These are phyloP conservation scores for rat (Rattus norvegicus) DNA, from an alignment of 2,113 vertebrate genomes.

Conservation along the genomic window DNA sequence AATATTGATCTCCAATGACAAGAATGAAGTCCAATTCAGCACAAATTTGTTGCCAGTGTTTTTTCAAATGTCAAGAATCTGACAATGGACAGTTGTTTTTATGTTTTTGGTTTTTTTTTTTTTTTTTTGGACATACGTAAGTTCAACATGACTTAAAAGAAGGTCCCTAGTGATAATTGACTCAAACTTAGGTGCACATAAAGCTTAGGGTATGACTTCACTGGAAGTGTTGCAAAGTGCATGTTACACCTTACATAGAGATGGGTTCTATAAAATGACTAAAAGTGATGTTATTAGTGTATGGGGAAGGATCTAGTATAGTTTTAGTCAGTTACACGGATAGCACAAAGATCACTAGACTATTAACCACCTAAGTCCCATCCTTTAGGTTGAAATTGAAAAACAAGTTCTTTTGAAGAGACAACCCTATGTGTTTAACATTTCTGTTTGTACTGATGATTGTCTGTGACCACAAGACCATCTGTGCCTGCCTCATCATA, in stretches of 20 bases:
- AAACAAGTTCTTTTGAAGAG: not conserved
- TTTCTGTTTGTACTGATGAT: not conserved
- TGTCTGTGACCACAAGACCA: not conserved
- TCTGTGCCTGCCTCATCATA: not conserved
- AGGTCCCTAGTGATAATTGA: not conserved
- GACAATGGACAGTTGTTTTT: too few species aligned
- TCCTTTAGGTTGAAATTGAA: not conserved
- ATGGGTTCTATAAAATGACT: not conserved
- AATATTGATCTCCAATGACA: not conserved
- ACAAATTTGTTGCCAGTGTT: accelerated
- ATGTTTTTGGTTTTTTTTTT: too few species aligned
- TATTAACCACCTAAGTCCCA: not conserved
- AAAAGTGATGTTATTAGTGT: not conserved
- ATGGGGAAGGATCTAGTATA: not conserved
- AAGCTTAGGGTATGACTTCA: not conserved
- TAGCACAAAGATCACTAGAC: not conserved
- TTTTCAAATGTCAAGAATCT: not conserved
- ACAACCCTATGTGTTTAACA: not conserved
- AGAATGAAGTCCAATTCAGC: not conserved
- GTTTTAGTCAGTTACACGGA: not conserved
- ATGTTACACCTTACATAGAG: not conserved
- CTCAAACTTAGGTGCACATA: not conserved
- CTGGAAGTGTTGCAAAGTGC: not conserved
- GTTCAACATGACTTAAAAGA: not conserved
- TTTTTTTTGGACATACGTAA: not conserved